Conservation (phyloP, 2,888 invertebrate genomes). For the Hyalella azteca region DNA sequence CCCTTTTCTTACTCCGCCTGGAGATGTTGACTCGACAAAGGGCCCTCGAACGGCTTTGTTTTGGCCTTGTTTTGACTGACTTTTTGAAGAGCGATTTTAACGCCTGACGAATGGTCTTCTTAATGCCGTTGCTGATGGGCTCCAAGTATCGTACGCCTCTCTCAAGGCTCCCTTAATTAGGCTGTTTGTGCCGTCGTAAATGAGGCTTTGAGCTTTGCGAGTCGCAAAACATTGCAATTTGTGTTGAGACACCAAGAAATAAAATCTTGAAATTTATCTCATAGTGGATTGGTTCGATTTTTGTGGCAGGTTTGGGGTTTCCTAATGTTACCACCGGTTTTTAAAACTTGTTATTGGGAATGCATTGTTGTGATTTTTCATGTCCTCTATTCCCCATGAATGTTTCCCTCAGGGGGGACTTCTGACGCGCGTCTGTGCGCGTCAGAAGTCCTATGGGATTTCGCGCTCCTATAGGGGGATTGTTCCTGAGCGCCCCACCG, state of each 20-base stretch:
- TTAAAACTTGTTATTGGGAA: no score
- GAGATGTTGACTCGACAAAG: constrained; percentile 14
- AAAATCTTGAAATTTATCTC: not conserved
- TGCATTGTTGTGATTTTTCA: no score
- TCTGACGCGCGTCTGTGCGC: no score
- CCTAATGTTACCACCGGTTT: no score
- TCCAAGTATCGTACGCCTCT: constrained; percentile 1
- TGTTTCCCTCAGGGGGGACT: no score
- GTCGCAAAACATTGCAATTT: not conserved
- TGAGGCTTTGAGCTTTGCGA: constrained; percentile 1
- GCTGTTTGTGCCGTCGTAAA: constrained; percentile 3
- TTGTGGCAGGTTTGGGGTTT: no score
- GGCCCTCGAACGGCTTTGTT: not conserved
- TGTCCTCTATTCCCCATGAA: no score
- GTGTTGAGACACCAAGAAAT: not conserved
- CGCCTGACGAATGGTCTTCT: constrained; percentile 16
- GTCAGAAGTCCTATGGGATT: no score
- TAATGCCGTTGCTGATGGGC: not conserved
- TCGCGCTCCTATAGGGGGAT: no score
- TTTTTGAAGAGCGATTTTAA: constrained; percentile 15
- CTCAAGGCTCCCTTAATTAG: not conserved
- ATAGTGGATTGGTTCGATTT: no score
- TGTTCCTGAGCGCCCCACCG: no score
- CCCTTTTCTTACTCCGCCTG: not conserved
- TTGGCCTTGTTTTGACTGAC: constrained; percentile 17